Base-by-base conservation (phyloP, 1,140 invertebrate species). In the Caenorhabditis remanei region DNA sequence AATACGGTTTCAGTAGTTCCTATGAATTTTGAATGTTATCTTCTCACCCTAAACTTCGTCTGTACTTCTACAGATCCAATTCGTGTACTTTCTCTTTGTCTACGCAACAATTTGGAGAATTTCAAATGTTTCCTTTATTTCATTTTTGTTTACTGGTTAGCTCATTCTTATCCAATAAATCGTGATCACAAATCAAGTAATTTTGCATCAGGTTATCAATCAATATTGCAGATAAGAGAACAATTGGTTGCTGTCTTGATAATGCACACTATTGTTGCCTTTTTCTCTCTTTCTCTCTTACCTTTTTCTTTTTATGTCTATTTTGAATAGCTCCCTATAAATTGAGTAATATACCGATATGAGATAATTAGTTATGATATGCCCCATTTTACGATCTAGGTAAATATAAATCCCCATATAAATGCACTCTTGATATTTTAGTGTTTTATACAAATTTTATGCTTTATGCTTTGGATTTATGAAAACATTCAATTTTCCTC, bases 191-290 rank as follows among this genome's bases (percentile, higher is more conserved):
- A 13, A 24, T 50, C 3, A 16, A 24, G 32, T 32, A 32, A 32
- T 32, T 32, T 71, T 71, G 11, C 61, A 40, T 63, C 46, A 79
- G 46, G n/a, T 79, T 79, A 79, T 79, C 46, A 79, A 79, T 79
- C 71, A 79, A 79, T 79, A 79, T 19, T 48, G 0, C 19, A 71
- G 65, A 71, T 71, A 79, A 79, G 19, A 79, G 32, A 5, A 16
- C 41, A 24, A 53, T 50, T 19, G 14, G 4, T 8, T 16, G n/a
- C n/a, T n/a, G 56, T 40, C 5, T 14, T 63, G 71, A 79, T 79
- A 48, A 71, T 8, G 13, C 21, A 16, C 13, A 79, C 16, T 16
- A 11, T 79, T 5, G 46, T 13, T 79, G 50, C 53, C 41, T 67
- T 41, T 71, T 71, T 13, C 16, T 71, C 32, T 24, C 21, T 13